Percentiles rank a stretch among this genome's conserved stretches.
phyloP scores from a whole-genome alignment of 30 jellyfish, hydroid and myxozoan genomes.

The Turritopsis dohrnii region DNA sequence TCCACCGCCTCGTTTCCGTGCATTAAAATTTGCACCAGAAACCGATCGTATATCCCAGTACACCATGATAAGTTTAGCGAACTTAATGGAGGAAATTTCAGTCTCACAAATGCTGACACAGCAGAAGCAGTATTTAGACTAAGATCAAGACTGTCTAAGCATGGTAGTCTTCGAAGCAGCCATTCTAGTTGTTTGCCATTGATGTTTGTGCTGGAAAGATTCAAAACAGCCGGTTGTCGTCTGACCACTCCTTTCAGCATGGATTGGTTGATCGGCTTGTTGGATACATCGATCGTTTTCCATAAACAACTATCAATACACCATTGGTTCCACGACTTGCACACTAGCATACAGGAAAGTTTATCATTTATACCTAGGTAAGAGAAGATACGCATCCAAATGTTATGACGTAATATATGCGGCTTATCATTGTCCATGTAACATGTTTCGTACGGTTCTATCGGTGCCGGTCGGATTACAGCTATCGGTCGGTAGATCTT shows the following conservation, averaged over 20 bases:
- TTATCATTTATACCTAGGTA: slow-evolving; percentile 47
- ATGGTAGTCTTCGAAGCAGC: slow-evolving; percentile 72
- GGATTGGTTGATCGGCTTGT: slow-evolving; percentile 25
- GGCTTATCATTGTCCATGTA: not conserved
- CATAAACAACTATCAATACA: slow-evolving; percentile 45
- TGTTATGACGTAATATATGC: slow-evolving; percentile 29
- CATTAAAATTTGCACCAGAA: slow-evolving; percentile 37
- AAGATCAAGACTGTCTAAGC: slow-evolving; percentile 39
- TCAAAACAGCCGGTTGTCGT: slow-evolving; percentile 64
- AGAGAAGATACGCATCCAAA: slow-evolving; percentile 68
- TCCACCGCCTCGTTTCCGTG: slow-evolving; percentile 10
- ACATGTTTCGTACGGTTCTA: slow-evolving; percentile 9
- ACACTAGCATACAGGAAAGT: slow-evolving; percentile 79
- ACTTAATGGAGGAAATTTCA: slow-evolving; percentile 48
- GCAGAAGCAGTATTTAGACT: slow-evolving; percentile 61
- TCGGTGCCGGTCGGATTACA: slow-evolving; percentile 36
- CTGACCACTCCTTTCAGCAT: slow-evolving; percentile 72
- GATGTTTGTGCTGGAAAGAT: slow-evolving; percentile 50
- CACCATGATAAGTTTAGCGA: slow-evolving; percentile 72
- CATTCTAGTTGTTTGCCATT: slow-evolving; percentile 59
- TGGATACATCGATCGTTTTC: slow-evolving; percentile 42
- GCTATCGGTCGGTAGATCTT: slow-evolving; percentile 8
- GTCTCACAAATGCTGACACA: slow-evolving; percentile 52
- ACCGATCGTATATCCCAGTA: slow-evolving; percentile 56
- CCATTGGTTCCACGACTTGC: slow-evolving; percentile 96